Percentiles rank a stretch among this genome's conserved stretches.
Conservation (phyloP, 2,113 vertebrate genomes). For the Chauna torquata region DNA sequence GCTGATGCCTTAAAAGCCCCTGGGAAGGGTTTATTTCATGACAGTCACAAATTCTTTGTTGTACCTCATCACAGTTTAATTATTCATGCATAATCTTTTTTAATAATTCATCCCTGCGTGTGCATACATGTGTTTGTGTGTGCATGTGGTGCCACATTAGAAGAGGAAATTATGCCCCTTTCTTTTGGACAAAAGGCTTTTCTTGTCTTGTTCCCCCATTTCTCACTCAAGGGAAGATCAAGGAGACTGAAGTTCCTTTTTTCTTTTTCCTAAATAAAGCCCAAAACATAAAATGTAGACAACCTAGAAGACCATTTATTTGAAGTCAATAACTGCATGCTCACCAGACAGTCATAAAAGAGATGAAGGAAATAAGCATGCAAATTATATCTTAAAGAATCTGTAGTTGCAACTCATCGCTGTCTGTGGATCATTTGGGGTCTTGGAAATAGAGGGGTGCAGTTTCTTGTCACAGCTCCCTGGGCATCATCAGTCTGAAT, state of each 20-base stretch:
- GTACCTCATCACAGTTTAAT: conserved; percentile 32
- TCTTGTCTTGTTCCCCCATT: background rate
- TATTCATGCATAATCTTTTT: conserved; percentile 27
- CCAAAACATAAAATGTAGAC: background rate
- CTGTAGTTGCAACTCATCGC: background rate
- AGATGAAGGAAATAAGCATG: background rate
- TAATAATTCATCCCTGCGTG: background rate
- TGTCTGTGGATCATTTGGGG: too few species aligned
- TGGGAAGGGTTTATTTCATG: conserved; percentile 52
- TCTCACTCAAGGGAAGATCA: background rate
- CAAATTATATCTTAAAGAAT: background rate
- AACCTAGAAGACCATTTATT: background rate
- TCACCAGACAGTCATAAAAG: background rate
- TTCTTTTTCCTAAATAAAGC: background rate
- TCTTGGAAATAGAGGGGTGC: background rate
- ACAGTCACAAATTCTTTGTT: background rate
- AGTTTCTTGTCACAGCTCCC: background rate
- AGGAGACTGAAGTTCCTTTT: background rate
- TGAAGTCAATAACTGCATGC: background rate
- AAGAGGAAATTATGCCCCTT: background rate
- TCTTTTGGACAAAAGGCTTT: background rate
- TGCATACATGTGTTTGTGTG: too few species aligned
- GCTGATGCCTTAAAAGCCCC: conserved; percentile 49
- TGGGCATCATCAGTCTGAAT: background rate
- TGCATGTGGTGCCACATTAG: background rate